Conservation (phyloP, 2,797 vertebrate genomes). For the Parauchenoglanis punctatus region DNA sequence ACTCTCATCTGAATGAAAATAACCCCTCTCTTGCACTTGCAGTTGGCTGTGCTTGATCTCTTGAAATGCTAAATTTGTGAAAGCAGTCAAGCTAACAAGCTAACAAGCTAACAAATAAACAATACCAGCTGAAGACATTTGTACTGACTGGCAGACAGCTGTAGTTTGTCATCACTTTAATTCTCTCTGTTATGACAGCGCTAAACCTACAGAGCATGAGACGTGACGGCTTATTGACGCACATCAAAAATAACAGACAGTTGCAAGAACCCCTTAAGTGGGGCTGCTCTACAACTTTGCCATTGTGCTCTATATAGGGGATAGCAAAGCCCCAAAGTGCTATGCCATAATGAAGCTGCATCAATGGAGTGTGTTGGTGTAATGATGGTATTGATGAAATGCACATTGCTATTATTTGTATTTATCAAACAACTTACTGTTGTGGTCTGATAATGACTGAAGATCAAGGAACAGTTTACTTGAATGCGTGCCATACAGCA, state of each 20-base stretch:
- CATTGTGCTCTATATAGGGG: conserved; percentile 68
- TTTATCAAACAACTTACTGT: conserved; percentile 68
- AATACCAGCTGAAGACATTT: conserved; percentile 65
- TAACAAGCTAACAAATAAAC: conserved; percentile 54
- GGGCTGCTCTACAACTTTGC: conserved; percentile 61
- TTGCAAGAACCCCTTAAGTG: conserved; percentile 66
- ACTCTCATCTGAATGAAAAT: conserved; percentile 57
- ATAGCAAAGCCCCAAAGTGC: conserved; percentile 71
- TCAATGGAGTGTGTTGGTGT: conserved; percentile 70
- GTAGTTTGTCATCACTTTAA: conserved; percentile 70
- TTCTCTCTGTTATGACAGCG: conserved; percentile 45
- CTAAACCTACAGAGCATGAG: conserved; percentile 63
- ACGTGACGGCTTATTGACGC: conserved; percentile 73
- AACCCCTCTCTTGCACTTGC: conserved; percentile 52
- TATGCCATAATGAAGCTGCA: conserved; percentile 77
- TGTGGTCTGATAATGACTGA: conserved; percentile 67
- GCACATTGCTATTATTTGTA: conserved; percentile 73
- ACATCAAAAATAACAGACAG: conserved; percentile 74
- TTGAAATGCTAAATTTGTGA: conserved; percentile 56
- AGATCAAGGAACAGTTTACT: conserved; percentile 60
- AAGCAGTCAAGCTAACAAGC: conserved; percentile 36
- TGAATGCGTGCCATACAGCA: conserved; percentile 69
- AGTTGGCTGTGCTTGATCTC: conserved; percentile 37
- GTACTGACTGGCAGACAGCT: conserved; percentile 67
- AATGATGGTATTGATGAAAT: conserved; percentile 76